Evolutionary conservation across 2,797 vertebrate species (phyloP).

Genomic region (Myiotriccus ornatus): DNA sequence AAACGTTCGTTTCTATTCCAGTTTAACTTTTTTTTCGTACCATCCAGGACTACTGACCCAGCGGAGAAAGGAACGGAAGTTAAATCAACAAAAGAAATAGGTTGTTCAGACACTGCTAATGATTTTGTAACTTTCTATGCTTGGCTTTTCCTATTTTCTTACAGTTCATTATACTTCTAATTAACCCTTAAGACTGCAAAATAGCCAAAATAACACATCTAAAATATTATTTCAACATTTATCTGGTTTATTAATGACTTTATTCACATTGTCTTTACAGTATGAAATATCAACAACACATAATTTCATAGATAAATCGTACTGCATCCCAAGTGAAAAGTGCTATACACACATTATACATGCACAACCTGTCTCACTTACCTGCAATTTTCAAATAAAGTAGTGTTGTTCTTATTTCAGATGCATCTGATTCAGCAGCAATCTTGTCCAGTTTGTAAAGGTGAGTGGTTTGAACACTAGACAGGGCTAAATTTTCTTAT

Average conservation of each 20-base stretch:
- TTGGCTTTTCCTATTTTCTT: neutral
- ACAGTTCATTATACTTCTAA: neutral
- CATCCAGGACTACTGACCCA: neutral
- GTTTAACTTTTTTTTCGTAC: neutral
- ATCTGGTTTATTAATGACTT: neutral
- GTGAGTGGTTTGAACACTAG: neutral
- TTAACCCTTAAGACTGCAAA: neutral
- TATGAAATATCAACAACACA: neutral
- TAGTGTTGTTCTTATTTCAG: neutral
- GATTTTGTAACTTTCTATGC: neutral
- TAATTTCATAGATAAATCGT: neutral
- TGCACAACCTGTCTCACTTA: neutral
- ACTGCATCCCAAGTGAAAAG: neutral
- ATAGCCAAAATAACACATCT: neutral
- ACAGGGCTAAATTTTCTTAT: neutral
- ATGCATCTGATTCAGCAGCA: neutral
- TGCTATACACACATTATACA: neutral
- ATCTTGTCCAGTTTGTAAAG: neutral
- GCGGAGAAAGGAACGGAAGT: neutral
- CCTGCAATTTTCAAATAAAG: neutral
- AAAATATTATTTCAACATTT: neutral
- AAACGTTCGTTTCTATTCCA: neutral
- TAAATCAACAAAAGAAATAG: neutral
- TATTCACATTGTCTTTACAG: neutral
- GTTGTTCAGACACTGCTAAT: neutral